phyloP scores from a whole-genome alignment of 2,888 invertebrate genomes.

The Nomada lathburiana region DNA sequence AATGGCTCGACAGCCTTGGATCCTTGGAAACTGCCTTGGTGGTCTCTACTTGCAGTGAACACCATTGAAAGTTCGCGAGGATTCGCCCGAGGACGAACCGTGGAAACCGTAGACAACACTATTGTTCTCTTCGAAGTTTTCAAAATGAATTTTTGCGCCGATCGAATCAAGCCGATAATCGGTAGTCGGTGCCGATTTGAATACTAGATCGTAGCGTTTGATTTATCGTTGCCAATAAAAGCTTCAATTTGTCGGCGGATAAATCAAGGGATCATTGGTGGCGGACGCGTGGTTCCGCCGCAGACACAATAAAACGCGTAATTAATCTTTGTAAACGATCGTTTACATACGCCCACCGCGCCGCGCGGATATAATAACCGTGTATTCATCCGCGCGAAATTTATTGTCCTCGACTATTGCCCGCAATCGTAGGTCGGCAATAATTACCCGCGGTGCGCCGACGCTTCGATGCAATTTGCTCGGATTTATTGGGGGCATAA shows the following conservation, averaged over 20 bases:
- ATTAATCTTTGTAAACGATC: conserved; percentile 65
- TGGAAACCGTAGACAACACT: background rate
- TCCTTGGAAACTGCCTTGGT: conserved; percentile 18
- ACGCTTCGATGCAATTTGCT: conserved; percentile 57
- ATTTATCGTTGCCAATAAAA: conserved; percentile 14
- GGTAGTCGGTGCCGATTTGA: background rate
- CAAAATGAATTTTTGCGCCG: conserved; percentile 4
- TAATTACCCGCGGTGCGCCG: conserved; percentile 53
- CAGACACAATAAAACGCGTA: conserved; percentile 39
- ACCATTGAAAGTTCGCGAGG: conserved; percentile 6
- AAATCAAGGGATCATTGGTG: conserved; percentile 47
- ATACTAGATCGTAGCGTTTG: background rate
- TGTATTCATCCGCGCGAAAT: conserved; percentile 54
- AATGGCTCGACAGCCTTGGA: conserved; percentile 55
- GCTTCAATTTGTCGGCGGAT: conserved; percentile 55
- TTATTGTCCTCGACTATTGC: conserved; percentile 62
- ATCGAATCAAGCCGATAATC: background rate
- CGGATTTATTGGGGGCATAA: conserved; percentile 57
- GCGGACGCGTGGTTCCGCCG: conserved; percentile 29
- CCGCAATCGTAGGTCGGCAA: conserved; percentile 50
- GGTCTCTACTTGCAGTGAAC: conserved; percentile 14
- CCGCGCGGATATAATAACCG: conserved; percentile 50
- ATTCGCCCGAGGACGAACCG: background rate
- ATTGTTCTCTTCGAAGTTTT: background rate
- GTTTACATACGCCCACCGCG: conserved; percentile 59